phyloP scores from a whole-genome alignment of 1,140 invertebrate species.

The Diorhabda carinulata region DNA sequence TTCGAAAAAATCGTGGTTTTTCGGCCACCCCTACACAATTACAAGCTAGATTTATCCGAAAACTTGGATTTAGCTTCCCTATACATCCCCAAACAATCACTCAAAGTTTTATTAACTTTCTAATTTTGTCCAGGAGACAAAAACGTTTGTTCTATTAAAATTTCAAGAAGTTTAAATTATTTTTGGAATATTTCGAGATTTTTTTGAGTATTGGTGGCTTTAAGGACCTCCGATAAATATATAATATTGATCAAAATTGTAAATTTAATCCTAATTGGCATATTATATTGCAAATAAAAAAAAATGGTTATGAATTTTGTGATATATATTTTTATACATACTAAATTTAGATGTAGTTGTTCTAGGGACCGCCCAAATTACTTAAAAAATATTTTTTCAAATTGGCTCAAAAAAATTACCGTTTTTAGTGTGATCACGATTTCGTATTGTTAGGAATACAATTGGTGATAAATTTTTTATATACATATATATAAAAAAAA shows the following conservation, averaged over 20 bases:
- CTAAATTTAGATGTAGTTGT: slow-evolving; percentile 15
- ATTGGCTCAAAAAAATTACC: slow-evolving; percentile 33
- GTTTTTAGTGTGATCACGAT: slow-evolving; percentile 32
- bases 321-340: slow-evolving; percentile 44
- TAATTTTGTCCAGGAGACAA: too few species aligned
- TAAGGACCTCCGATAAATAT: too few species aligned
- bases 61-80: too few species aligned
- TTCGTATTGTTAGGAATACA: slow-evolving; percentile 31
- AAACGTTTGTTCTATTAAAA: too few species aligned
- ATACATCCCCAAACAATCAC: too few species aligned
- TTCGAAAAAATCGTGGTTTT: too few species aligned
- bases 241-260: slow-evolving; percentile 10
- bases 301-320: slow-evolving; percentile 35
- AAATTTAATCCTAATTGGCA: slow-evolving; percentile 24
- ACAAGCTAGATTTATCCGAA: too few species aligned
- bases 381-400: slow-evolving; percentile 12
- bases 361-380: slow-evolving; percentile 18
- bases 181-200: too few species aligned
- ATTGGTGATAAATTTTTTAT: slow-evolving; percentile 35
- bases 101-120: too few species aligned
- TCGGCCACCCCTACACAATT: too few species aligned
- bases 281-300: slow-evolving; percentile 9
- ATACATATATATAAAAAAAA: slow-evolving; percentile 22
- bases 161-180: too few species aligned
- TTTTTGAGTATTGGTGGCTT: too few species aligned